Percentiles rank a stretch among this genome's conserved stretches.
Evolutionary conservation across 1,140 invertebrate genomes (phyloP).

Genomic region (Nasonia vitripennis): DNA sequence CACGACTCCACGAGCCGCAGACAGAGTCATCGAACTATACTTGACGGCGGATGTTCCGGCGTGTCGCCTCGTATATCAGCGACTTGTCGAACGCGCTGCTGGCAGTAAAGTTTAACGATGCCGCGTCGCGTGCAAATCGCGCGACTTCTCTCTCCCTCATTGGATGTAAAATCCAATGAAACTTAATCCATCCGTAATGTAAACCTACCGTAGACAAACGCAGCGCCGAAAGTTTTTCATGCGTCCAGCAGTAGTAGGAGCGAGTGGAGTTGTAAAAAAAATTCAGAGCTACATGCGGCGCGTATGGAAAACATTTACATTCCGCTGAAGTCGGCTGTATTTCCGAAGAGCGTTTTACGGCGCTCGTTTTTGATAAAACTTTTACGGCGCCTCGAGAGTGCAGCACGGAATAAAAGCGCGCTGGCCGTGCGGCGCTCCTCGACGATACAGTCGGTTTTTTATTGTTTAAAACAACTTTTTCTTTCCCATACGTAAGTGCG

Average conservation of each 20-base stretch:
- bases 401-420: too few species aligned
- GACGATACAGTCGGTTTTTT: background rate
- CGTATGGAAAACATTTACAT: background rate
- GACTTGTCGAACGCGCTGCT: background rate
- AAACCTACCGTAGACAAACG: background rate
- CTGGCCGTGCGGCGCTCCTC: too few species aligned
- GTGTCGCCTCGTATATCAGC: slow-evolving; percentile 3
- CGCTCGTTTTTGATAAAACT: slow-evolving; percentile 1
- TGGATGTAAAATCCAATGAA: background rate
- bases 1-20: background rate
- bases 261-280: background rate
- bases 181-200: background rate
- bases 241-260: too few species aligned
- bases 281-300: background rate
- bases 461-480: background rate
- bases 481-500: background rate
- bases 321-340: background rate
- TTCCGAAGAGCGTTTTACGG: background rate
- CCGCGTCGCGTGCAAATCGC: slow-evolving; percentile 19
- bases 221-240: background rate
- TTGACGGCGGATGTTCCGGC: background rate
- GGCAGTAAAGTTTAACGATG: slow-evolving; percentile 21
- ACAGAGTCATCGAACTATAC: slow-evolving; percentile 8
- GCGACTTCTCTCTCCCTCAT: background rate
- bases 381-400: background rate